phyloP scores from a whole-genome alignment of 1,140 invertebrate species.

The Hypsibius dujardini region DNA sequence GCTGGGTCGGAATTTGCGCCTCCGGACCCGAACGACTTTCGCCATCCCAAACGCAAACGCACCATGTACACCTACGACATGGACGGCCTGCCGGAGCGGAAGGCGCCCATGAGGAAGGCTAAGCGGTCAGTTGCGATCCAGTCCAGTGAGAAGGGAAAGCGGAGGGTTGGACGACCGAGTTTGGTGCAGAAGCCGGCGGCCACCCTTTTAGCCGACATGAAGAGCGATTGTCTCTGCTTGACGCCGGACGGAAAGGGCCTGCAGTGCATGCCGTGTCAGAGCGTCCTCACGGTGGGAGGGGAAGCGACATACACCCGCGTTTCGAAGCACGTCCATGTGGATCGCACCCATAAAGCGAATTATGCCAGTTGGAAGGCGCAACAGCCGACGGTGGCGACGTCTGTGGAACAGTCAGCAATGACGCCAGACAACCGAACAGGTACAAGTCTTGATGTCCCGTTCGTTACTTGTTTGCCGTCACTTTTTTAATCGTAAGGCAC shows the following conservation, averaged over 20 bases:
- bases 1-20: not conserved
- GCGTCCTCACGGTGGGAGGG: not conserved
- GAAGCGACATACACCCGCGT: not conserved
- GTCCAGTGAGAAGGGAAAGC: not conserved
- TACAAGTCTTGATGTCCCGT: too few relatives aligned
- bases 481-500: too few relatives aligned
- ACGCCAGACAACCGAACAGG: too few relatives aligned
- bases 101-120: not conserved
- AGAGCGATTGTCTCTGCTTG: not conserved
- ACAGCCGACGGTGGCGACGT: not conserved
- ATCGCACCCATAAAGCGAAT: not conserved
- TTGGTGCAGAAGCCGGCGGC: not conserved
- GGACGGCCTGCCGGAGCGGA: not conserved
- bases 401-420: too few relatives aligned
- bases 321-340: not conserved
- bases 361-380: not conserved
- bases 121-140: too few relatives aligned
- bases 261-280: not conserved
- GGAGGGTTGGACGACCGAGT: constrained; percentile 7
- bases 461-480: too few relatives aligned
- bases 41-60: not conserved
- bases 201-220: not conserved
- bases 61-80: not conserved
- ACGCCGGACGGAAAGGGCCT: not conserved
- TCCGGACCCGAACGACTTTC: constrained; percentile 8